These are phyloP conservation scores for Procambarus virginalis DNA, from an alignment of 1,140 invertebrate species.

Conservation along the genomic window DNA sequence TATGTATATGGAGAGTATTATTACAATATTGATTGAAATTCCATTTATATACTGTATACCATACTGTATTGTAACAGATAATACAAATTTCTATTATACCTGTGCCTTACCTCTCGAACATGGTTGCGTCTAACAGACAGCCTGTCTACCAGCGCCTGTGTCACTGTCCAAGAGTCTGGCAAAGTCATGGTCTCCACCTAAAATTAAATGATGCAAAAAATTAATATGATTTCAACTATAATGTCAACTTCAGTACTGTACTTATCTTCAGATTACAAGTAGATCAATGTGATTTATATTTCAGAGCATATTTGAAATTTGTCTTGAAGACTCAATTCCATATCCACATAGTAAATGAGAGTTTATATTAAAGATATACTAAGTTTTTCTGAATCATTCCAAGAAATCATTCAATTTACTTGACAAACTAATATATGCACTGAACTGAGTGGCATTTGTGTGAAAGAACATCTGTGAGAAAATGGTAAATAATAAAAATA, in stretches of 20 bases:
- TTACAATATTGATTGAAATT: no score
- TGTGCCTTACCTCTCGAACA: conserved; percentile 45
- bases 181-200: conserved; percentile 67
- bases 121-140: conserved; percentile 40
- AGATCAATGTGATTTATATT: not conserved
- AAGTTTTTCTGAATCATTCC: not conserved
- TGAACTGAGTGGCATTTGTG: no score
- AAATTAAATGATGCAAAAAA: not conserved
- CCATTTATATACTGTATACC: no score
- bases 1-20: no score
- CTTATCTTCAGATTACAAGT: not conserved
- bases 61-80: no score
- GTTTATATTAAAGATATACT: not conserved
- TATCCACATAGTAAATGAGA: not conserved
- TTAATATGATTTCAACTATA: not conserved
- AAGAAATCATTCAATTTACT: no score
- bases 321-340: not conserved
- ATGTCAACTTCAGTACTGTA: not conserved
- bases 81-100: no score
- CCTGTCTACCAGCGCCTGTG: conserved; percentile 53
- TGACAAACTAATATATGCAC: no score
- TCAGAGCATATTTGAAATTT: not conserved
- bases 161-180: conserved; percentile 59
- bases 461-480: no score
- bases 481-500: no score